A percentile compares a stretch with the other conserved stretches of the same genome.
These are phyloP conservation scores for Omphaloscelis lunosa DNA, from an alignment of 2,888 invertebrate genomes.

Conservation along the genomic window DNA sequence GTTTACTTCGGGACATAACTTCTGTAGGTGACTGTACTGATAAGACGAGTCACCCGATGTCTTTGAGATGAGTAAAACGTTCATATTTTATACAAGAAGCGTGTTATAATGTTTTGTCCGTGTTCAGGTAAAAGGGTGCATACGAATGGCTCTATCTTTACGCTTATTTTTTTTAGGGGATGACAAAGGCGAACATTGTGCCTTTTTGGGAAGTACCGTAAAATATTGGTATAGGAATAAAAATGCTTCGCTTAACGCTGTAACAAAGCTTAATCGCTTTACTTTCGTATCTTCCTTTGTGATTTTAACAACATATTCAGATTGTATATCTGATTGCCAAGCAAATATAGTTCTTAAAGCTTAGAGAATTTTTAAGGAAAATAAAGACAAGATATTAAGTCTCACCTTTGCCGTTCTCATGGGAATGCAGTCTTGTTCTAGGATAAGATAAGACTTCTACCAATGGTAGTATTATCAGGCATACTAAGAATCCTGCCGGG, in stretches of 20 bases:
- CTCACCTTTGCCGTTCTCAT: background rate
- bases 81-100: conserved; percentile 50
- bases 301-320: conserved; percentile 10
- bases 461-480: background rate
- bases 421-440: background rate
- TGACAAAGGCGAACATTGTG: conserved; percentile 1
- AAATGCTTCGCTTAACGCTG: background rate
- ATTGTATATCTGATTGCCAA: conserved; percentile 1
- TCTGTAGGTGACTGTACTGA: conserved; percentile 30
- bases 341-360: background rate
- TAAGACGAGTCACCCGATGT: conserved; percentile 42
- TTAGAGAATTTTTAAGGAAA: background rate
- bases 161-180: conserved; percentile 10
- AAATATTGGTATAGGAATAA: conserved; percentile 5
- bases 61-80: conserved; percentile 47
- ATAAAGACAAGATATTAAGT: background rate
- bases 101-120: conserved; percentile 39
- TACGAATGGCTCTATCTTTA: background rate
- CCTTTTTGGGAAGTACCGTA: background rate
- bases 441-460: background rate
- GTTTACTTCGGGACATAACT: conserved; percentile 18
- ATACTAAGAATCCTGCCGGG: no score
- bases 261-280: conserved; percentile 29
- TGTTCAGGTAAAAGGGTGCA: conserved; percentile 48
- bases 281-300: conserved; percentile 11